Evolutionary conservation across 2,888 invertebrate genomes (phyloP).

Genomic region (Drosophila anomalata): DNA sequence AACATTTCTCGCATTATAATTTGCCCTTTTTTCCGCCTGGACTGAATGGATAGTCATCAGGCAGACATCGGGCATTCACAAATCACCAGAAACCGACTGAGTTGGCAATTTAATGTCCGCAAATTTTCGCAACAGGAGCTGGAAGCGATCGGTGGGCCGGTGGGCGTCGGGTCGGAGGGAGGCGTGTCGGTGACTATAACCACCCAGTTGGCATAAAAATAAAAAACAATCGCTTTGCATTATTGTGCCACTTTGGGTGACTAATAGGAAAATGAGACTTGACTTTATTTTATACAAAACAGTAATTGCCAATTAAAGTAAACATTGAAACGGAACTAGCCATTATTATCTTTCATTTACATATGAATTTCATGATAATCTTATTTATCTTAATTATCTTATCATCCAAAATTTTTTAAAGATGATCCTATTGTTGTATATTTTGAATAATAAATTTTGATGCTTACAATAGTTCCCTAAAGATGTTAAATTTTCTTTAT

Average conservation of each 20-base stretch:
- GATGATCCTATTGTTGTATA: no score
- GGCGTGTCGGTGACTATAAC: not conserved
- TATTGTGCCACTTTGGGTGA: slow-evolving; percentile 47
- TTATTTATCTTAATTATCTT: no score
- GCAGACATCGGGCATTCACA: slow-evolving; percentile 9
- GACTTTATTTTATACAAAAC: slow-evolving; percentile 6
- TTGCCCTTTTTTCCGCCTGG: slow-evolving; percentile 63
- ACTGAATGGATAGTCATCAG: slow-evolving; percentile 23
- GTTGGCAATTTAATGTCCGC: slow-evolving; percentile 67
- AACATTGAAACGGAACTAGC: not conserved
- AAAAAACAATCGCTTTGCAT: slow-evolving; percentile 37
- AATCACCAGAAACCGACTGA: slow-evolving; percentile 34
- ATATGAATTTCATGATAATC: not conserved
- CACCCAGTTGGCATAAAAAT: not conserved
- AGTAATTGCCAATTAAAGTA: slow-evolving; percentile 17
- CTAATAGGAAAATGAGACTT: slow-evolving; percentile 47
- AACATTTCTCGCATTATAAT: slow-evolving; percentile 76
- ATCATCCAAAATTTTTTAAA: no score
- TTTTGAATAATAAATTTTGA: no score
- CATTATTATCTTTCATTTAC: not conserved
- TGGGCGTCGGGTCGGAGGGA: slow-evolving; percentile 1
- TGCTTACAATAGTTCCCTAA: no score
- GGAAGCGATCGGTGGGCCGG: slow-evolving; percentile 9
- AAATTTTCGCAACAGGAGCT: slow-evolving; percentile 52
- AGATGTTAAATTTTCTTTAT: no score